Evolutionary conservation across 1,140 invertebrate genomes (phyloP).

Genomic region (Drosophila persimilis): DNA sequence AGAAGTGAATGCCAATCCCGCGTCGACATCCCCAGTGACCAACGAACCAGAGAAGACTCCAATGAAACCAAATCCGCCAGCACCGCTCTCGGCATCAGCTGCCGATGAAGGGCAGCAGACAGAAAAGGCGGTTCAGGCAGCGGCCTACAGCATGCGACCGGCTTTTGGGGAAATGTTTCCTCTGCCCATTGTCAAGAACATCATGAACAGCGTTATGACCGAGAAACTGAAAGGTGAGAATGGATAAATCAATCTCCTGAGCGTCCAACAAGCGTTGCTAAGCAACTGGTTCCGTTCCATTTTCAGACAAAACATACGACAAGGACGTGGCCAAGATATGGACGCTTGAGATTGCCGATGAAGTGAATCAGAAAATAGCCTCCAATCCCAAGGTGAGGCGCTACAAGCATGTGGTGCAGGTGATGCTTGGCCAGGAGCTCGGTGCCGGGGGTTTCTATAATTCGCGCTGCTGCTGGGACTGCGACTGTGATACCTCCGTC

Average conservation of each 20-base stretch:
- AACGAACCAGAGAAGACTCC: slow-evolving; percentile 9
- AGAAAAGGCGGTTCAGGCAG: slow-evolving; percentile 33
- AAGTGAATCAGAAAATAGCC: slow-evolving; percentile 65
- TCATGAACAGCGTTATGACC: slow-evolving; percentile 59
- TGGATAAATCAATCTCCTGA: slow-evolving; percentile 20
- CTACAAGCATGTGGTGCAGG: slow-evolving; percentile 72
- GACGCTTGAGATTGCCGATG: slow-evolving; percentile 66
- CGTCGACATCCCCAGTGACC: neutral
- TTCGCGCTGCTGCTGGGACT: slow-evolving; percentile 72
- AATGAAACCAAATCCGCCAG: slow-evolving; percentile 5
- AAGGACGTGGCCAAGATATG: slow-evolving; percentile 56
- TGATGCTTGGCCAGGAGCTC: slow-evolving; percentile 69
- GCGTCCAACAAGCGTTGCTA: slow-evolving; percentile 26
- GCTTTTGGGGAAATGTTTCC: slow-evolving; percentile 71
- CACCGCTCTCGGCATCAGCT: neutral
- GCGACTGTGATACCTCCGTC: slow-evolving; percentile 67
- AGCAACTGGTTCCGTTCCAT: slow-evolving; percentile 22
- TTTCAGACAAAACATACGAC: slow-evolving; percentile 62
- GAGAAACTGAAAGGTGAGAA: slow-evolving; percentile 63
- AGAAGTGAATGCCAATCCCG: slow-evolving; percentile 3
- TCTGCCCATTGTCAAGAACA: slow-evolving; percentile 55
- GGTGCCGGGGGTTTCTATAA: slow-evolving; percentile 59
- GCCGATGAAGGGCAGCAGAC: slow-evolving; percentile 18
- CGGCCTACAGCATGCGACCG: slow-evolving; percentile 70
- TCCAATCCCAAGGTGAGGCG: slow-evolving; percentile 57